A percentile compares a stretch with the other conserved stretches of the same genome.
Evolutionary conservation across 2,888 invertebrate genomes (phyloP).

Genomic region (Lasioglossum zephyrum): DNA sequence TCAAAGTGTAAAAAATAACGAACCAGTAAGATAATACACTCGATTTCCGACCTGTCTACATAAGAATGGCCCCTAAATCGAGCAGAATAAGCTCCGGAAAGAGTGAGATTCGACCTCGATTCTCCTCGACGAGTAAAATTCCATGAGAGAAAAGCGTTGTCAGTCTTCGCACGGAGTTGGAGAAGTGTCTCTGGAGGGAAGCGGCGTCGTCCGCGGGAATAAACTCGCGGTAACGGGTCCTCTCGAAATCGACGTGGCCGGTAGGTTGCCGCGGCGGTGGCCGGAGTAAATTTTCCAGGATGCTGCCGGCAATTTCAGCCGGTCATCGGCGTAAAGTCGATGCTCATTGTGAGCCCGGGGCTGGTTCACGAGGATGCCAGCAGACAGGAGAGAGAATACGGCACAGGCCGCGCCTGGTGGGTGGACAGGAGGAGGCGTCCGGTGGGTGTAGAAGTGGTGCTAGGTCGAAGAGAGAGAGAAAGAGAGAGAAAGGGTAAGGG

Average conservation of each 20-base stretch:
- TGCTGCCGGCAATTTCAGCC: conserved; percentile 58
- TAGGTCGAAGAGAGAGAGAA: conserved; percentile 28
- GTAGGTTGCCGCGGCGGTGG: background rate
- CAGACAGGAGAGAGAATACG: conserved; percentile 51
- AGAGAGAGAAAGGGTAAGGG: conserved; percentile 38
- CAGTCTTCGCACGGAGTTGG: background rate
- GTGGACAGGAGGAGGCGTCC: conserved; percentile 65
- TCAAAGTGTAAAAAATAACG: no score
- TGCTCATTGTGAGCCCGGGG: conserved; percentile 74
- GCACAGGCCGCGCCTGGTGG: conserved; percentile 43
- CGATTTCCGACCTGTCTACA: no score
- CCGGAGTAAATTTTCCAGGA: conserved; percentile 58
- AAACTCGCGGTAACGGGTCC: conserved; percentile 2
- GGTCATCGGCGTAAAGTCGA: conserved; percentile 79
- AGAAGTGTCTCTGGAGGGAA: background rate
- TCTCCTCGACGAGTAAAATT: background rate
- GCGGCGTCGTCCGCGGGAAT: conserved; percentile 8
- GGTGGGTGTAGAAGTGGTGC: conserved; percentile 43
- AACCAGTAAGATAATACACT: no score
- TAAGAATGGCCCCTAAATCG: background rate
- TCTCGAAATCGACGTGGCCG: conserved; percentile 35
- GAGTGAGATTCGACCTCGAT: background rate
- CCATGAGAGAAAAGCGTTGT: background rate
- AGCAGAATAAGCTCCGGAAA: background rate
- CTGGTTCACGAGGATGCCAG: conserved; percentile 54